Evolutionary conservation across 2,888 invertebrate genomes (phyloP), one percentile per base, ranked within the genome.

Genomic region (Rhopalosiphum nymphaeae): DNA sequence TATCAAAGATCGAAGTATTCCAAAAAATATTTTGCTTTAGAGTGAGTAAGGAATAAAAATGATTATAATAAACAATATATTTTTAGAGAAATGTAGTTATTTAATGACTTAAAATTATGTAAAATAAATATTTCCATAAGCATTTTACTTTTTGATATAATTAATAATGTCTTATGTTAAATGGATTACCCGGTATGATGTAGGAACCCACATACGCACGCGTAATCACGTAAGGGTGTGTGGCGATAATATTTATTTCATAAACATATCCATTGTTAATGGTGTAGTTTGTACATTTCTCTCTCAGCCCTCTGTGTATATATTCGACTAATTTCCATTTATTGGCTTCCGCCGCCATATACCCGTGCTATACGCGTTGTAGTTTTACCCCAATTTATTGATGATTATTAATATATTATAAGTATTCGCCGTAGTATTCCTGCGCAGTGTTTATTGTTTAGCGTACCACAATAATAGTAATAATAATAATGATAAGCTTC

Each of bases 181-280:
- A 78, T 36, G 7, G 7, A 67, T 78, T 9, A 36, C 36, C 9
- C 36, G 36, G 78, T 21, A 21, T 78, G 53, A 21, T 67, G n/a
- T n/a, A 67, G n/a, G n/a, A 4, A 16, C n/a, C 67, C 21, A 21
- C 78, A n/a, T 36, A 78, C 36, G 21, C 36, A 9, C 78, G 1
- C 78, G 9, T 9, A 9, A 36, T 21, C 21, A 78, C 9, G 9
- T 21, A 78, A 78, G 91, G 49, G 91, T 84, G 78, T 53, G 36
- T 26, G 49, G 9, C 13, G 13, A 1, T 91, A 49, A 90, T 91
- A 78, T 78, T 91, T 78, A 78, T 78, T 91, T 42, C 78, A 36
- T 91, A 36, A 49, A 78, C 78, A 78, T 53, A 88, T 53, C 49
- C 61, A 91, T 91, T 78, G 91, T 90, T 78, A 87, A 87, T n/a